Conservation (phyloP, 2,888 invertebrate genomes). For the Drosophila differens region DNA sequence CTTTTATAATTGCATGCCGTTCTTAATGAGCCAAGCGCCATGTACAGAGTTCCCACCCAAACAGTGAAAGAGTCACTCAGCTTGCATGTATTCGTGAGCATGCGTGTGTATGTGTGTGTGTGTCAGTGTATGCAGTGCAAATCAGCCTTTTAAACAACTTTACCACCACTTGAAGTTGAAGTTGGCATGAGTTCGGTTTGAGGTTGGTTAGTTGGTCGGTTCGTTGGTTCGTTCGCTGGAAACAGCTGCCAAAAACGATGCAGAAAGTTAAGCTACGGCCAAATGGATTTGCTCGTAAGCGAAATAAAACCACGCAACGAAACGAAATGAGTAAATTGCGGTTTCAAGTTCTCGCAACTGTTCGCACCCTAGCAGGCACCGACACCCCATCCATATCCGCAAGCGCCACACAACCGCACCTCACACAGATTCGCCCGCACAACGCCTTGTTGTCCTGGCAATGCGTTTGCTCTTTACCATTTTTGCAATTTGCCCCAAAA, state of each 20-base stretch:
- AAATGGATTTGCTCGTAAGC: conserved; percentile 79
- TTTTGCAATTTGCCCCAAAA: conserved; percentile 57
- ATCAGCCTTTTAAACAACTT: conserved; percentile 71
- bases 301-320: conserved; percentile 74
- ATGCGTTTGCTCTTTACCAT: conserved; percentile 58
- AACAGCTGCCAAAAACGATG: conserved; percentile 62
- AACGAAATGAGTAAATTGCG: conserved; percentile 81
- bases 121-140: conserved; percentile 32
- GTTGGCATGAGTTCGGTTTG: conserved; percentile 55
- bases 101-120: conserved; percentile 2
- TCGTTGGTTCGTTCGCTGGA: conserved; percentile 7
- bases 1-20: conserved; percentile 77
- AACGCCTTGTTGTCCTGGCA: conserved; percentile 40
- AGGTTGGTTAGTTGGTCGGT: conserved; percentile 56
- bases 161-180: conserved; percentile 69
- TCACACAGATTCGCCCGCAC: conserved; percentile 2
- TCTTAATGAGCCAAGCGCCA: conserved; percentile 75
- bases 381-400: conserved; percentile 21
- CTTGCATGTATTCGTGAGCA: background rate
- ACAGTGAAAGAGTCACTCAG: conserved; percentile 23
- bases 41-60: conserved; percentile 39
- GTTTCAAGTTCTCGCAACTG: conserved; percentile 72
- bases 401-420: conserved; percentile 13
- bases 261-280: conserved; percentile 64
- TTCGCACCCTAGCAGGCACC: conserved; percentile 6